These are phyloP conservation scores for Cepaea hortensis DNA, from an alignment of 2,888 invertebrate genomes.

Conservation along the genomic window DNA sequence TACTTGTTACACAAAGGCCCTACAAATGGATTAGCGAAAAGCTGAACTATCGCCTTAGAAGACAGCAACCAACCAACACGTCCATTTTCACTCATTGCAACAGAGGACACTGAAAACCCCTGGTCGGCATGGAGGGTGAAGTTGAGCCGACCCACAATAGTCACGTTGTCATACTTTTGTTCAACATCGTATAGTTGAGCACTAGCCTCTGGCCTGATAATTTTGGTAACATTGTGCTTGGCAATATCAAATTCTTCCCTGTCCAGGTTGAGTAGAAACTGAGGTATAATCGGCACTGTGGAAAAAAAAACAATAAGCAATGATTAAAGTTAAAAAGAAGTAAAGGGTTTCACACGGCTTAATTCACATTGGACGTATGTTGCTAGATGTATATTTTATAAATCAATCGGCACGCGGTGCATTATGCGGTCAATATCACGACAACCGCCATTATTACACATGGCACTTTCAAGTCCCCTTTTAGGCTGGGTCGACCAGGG, in stretches of 20 bases:
- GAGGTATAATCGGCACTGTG: slow-evolving; percentile 87
- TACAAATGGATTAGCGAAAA: slow-evolving; percentile 85
- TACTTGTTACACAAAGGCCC: slow-evolving; percentile 82
- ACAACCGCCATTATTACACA: too few species aligned
- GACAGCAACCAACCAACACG: slow-evolving; percentile 78
- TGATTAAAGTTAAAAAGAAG: not conserved
- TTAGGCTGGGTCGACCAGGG: too few species aligned
- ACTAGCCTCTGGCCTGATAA: not conserved
- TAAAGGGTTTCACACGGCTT: too few species aligned
- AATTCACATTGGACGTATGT: too few species aligned
- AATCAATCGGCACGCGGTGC: too few species aligned
- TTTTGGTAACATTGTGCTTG: not conserved
- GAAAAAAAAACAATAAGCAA: not conserved
- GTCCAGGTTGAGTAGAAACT: slow-evolving; percentile 81
- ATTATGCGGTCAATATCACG: too few species aligned
- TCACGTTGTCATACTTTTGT: not conserved
- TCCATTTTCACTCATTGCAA: slow-evolving; percentile 69
- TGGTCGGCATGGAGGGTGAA: not conserved
- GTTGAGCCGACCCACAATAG: not conserved
- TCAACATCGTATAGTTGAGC: not conserved
- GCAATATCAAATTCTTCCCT: slow-evolving; percentile 51
- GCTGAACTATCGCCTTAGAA: slow-evolving; percentile 88
- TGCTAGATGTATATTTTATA: too few species aligned
- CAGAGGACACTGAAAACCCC: slow-evolving; percentile 52
- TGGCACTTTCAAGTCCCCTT: too few species aligned